Evolutionary conservation across 2,113 vertebrate genomes (phyloP).

Genomic region (Cephalopholis sonnerati): DNA sequence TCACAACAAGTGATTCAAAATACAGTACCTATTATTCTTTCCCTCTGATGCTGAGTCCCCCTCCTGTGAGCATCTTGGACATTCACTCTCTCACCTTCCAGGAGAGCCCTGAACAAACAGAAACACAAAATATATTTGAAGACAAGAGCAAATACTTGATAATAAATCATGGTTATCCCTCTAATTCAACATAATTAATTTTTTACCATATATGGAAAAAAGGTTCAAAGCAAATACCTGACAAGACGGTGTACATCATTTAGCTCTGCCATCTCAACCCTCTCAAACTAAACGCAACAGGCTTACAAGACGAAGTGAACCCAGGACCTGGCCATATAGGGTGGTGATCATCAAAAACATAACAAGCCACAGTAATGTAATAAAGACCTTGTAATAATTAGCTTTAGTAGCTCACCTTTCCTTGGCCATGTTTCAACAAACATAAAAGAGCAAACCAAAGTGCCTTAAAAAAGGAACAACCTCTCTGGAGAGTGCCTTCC

Average conservation of each 20-base stretch:
- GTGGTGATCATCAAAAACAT: constrained; percentile 50
- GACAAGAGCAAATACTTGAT: neutral
- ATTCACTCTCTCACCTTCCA: constrained; percentile 90
- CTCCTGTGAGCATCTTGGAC: constrained; percentile 85
- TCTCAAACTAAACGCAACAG: constrained; percentile 59
- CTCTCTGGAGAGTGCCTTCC: constrained; percentile 61
- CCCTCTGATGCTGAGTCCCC: constrained; percentile 78
- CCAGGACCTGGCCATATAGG: constrained; percentile 61
- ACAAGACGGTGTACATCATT: constrained; percentile 63
- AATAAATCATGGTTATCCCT: neutral
- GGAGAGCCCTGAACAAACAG: constrained; percentile 87
- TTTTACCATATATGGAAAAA: neutral
- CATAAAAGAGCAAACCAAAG: constrained; percentile 36
- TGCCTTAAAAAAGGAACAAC: constrained; percentile 59
- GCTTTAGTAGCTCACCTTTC: constrained; percentile 49
- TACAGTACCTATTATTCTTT: constrained; percentile 79
- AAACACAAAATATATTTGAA: constrained; percentile 26
- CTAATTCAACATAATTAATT: neutral
- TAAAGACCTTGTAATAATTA: constrained; percentile 25
- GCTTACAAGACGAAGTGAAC: constrained; percentile 50
- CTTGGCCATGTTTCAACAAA: constrained; percentile 56
- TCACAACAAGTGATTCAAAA: neutral
- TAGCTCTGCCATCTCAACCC: constrained; percentile 75
- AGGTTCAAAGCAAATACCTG: constrained; percentile 67
- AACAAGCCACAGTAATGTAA: constrained; percentile 19